These are phyloP conservation scores for Meles meles DNA, from an alignment of 2,113 vertebrate genomes.

Conservation along the genomic window DNA sequence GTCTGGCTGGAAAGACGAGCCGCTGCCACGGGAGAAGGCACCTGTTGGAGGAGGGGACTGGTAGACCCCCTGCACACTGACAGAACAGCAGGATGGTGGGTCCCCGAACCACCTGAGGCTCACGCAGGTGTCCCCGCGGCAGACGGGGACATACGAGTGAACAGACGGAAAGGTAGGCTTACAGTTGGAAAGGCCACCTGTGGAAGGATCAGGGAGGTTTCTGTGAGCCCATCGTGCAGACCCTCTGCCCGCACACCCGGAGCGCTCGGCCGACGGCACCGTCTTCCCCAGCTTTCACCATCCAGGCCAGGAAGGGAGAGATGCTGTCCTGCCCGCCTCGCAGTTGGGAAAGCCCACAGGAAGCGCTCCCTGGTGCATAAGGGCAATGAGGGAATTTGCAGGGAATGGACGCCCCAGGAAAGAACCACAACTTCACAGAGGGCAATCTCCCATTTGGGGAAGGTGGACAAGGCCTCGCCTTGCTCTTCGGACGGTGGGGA, in stretches of 20 bases:
- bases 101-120: neutral
- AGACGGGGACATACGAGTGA: neutral
- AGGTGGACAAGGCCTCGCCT: neutral
- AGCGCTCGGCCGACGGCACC: neutral
- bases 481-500: neutral
- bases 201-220: neutral
- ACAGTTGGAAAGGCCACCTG: neutral
- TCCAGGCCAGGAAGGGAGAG: neutral
- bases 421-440: neutral
- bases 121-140: neutral
- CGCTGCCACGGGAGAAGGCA: too few species aligned
- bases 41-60: too few species aligned
- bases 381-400: neutral
- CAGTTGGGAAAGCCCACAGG: neutral
- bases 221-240: neutral
- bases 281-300: too few species aligned
- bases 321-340: neutral
- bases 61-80: too few species aligned
- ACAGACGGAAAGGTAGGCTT: neutral
- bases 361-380: neutral
- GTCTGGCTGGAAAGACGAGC: neutral
- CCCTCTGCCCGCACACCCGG: neutral
- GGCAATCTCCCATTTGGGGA: neutral
- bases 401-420: neutral
- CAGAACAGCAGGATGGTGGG: neutral